Evolutionary conservation across 2,113 vertebrate genomes (phyloP).

Genomic region (Thermophis baileyi): DNA sequence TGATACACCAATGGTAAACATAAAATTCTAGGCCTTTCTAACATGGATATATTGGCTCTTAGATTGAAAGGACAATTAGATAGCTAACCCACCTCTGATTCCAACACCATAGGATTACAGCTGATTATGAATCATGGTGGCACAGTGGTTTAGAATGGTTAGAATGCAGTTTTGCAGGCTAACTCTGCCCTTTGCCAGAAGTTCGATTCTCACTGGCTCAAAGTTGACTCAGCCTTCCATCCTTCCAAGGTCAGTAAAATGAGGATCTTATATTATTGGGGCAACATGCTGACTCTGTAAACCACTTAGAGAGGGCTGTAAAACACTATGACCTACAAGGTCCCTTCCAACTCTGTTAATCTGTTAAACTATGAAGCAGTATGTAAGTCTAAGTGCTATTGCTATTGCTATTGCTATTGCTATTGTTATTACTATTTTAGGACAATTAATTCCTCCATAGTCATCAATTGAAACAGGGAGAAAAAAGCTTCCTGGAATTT

Average conservation of each 20-base stretch:
- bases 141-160: neutral
- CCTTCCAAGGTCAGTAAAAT: neutral
- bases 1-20: neutral
- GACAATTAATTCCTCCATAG: neutral
- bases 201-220: neutral
- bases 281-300: neutral
- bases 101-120: conserved; percentile 15
- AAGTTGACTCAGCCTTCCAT: neutral
- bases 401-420: neutral
- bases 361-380: neutral
- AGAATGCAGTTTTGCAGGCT: neutral
- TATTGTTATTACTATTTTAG: neutral
- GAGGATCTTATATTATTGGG: neutral
- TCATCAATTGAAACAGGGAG: neutral
- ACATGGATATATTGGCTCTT: neutral
- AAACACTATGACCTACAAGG: too few relatives aligned
- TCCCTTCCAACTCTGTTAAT: too few relatives aligned
- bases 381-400: neutral
- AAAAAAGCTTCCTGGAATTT: neutral
- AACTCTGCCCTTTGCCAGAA: neutral
- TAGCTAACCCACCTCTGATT: neutral
- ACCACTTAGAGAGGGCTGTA: neutral
- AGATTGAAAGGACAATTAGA: neutral
- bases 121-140: neutral
- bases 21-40: neutral